phyloP scores from a whole-genome alignment of 2,797 vertebrate species.

The Sarcophilus harrisii region DNA sequence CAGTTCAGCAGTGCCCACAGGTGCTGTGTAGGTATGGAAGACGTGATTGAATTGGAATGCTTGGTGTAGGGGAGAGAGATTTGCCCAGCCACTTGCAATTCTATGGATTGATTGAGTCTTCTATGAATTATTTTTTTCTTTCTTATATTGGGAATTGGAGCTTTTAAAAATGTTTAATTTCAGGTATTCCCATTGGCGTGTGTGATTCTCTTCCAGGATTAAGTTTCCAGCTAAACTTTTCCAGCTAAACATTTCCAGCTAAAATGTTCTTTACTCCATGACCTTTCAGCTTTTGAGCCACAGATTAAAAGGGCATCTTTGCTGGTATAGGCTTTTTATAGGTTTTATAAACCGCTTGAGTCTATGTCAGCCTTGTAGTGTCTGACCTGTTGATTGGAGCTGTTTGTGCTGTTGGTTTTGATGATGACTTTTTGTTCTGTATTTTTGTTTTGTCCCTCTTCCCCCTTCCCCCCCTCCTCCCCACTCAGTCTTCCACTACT shows the following conservation, averaged over 20 bases:
- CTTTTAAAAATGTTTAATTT: constrained; percentile 84
- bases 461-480: too few species aligned
- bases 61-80: constrained; percentile 72
- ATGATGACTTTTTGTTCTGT: constrained; percentile 63
- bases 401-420: constrained; percentile 82
- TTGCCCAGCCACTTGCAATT: constrained; percentile 80
- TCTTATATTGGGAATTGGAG: constrained; percentile 83
- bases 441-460: constrained; percentile 22
- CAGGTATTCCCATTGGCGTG: constrained; percentile 83
- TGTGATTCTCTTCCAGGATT: constrained; percentile 79
- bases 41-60: constrained; percentile 69
- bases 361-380: constrained; percentile 87
- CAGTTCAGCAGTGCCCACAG: constrained; percentile 76
- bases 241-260: constrained; percentile 84
- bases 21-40: constrained; percentile 78
- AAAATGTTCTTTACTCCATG: constrained; percentile 73
- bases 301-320: constrained; percentile 82
- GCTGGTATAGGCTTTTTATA: constrained; percentile 89
- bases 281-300: constrained; percentile 82
- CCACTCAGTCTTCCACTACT: background rate
- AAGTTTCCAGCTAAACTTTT: constrained; percentile 84
- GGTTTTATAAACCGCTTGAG: constrained; percentile 90
- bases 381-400: constrained; percentile 84
- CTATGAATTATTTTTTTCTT: constrained; percentile 76
- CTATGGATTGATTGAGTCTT: constrained; percentile 81